Percentiles rank a stretch among this genome's conserved stretches.
Evolutionary conservation across 2,888 invertebrate species (phyloP).

Genomic region (Calameuta idolon): DNA sequence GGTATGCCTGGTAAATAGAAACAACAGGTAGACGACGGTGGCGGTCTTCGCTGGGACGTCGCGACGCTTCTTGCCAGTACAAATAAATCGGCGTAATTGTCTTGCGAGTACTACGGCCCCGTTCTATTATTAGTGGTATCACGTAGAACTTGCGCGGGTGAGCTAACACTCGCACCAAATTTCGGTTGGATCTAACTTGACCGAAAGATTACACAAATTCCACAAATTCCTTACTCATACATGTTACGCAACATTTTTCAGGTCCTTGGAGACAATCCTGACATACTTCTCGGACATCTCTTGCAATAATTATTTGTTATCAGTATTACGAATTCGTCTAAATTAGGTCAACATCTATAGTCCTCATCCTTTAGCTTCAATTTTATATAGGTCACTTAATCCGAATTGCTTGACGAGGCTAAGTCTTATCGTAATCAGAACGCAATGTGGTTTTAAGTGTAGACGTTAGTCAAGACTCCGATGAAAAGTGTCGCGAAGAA

Average conservation of each 20-base stretch:
- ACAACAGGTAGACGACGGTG: background rate
- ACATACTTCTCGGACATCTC: background rate
- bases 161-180: background rate
- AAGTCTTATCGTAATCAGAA: background rate
- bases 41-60: background rate
- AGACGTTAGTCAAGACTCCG: background rate
- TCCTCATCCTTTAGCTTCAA: background rate
- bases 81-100: background rate
- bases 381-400: background rate
- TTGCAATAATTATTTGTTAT: background rate
- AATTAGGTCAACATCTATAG: background rate
- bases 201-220: background rate
- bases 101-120: background rate
- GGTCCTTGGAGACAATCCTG: background rate
- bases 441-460: background rate
- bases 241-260: background rate
- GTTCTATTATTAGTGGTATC: background rate
- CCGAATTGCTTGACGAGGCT: background rate
- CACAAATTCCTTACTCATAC: background rate
- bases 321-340: background rate
- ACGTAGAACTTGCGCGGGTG: background rate
- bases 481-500: background rate
- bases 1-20: background rate
- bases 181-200: background rate
- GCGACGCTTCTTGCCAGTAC: background rate